Percentiles rank a stretch among this genome's conserved stretches.
phyloP scores from a whole-genome alignment of 1,140 invertebrate species.

The Elysia chlorotica region DNA sequence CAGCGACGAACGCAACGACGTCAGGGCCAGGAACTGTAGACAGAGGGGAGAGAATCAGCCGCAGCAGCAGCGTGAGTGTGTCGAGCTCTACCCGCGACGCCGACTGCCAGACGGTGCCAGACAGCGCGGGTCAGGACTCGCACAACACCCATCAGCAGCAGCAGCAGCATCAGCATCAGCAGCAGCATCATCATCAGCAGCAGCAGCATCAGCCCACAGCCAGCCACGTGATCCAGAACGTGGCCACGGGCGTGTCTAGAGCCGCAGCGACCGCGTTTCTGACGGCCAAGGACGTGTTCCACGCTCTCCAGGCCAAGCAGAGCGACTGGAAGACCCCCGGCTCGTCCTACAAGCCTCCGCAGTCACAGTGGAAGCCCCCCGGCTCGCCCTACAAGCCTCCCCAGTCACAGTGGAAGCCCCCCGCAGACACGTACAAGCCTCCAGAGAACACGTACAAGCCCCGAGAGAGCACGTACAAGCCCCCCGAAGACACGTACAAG shows the following conservation, averaged over 20 bases:
- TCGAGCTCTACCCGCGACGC: too few species aligned
- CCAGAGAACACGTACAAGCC: too few species aligned
- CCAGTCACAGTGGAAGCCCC: neutral
- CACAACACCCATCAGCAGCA: too few species aligned
- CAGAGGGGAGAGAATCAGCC: too few species aligned
- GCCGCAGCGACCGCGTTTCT: conserved; percentile 42
- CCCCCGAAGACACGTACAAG: conserved; percentile 11
- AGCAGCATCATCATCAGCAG: neutral
- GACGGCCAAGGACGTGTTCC: conserved; percentile 50
- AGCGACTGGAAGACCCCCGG: neutral
- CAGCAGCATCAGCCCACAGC: conserved; percentile 13
- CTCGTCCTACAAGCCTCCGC: neutral
- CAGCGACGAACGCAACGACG: too few species aligned
- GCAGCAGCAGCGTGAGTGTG: too few species aligned
- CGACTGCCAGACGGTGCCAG: too few species aligned
- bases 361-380: neutral
- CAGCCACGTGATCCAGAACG: conserved; percentile 35
- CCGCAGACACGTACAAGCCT: neutral
- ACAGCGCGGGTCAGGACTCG: too few species aligned
- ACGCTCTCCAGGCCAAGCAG: conserved; percentile 41
- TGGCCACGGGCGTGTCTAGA: conserved; percentile 33
- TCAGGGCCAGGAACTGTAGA: too few species aligned
- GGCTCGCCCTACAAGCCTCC: conserved; percentile 8
- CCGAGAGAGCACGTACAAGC: conserved; percentile 9
- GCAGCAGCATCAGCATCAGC: neutral